Evolutionary conservation across 2,888 invertebrate species (phyloP).

Genomic region (Drosophila rubida): DNA sequence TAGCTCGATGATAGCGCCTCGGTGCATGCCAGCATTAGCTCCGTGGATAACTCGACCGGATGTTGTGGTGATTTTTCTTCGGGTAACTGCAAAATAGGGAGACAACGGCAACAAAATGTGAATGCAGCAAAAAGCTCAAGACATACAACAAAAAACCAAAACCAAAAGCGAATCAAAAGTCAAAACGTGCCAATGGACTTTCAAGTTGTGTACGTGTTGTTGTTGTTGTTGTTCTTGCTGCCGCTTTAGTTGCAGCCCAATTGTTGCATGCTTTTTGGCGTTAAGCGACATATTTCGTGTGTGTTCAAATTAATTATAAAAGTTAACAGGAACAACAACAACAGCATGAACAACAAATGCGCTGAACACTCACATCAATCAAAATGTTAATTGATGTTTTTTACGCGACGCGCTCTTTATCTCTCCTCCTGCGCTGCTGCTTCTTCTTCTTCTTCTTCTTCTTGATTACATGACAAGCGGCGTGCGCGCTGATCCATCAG

Average conservation of each 20-base stretch:
- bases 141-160: not conserved
- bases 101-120: conserved; percentile 25
- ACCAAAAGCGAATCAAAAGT: conserved; percentile 20
- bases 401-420: conserved; percentile 50
- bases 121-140: conserved; percentile 12
- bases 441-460: conserved; percentile 32
- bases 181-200: conserved; percentile 46
- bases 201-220: conserved; percentile 1
- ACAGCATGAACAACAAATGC: conserved; percentile 22
- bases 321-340: conserved; percentile 51
- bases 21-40: conserved; percentile 85
- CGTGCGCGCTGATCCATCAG: conserved; percentile 76
- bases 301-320: conserved; percentile 69
- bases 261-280: conserved; percentile 76
- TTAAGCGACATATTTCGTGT: conserved; percentile 36
- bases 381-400: conserved; percentile 76
- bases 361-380: conserved; percentile 61
- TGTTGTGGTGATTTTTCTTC: conserved; percentile 85
- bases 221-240: conserved; percentile 3
- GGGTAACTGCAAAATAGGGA: conserved; percentile 80
- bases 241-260: conserved; percentile 49
- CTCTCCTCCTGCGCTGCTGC: conserved; percentile 18
- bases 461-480: conserved; percentile 71
- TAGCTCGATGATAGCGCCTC: conserved; percentile 85
- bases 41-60: conserved; percentile 85